Conservation (phyloP, 2,888 invertebrate species). For the Callosobruchus maculatus region DNA sequence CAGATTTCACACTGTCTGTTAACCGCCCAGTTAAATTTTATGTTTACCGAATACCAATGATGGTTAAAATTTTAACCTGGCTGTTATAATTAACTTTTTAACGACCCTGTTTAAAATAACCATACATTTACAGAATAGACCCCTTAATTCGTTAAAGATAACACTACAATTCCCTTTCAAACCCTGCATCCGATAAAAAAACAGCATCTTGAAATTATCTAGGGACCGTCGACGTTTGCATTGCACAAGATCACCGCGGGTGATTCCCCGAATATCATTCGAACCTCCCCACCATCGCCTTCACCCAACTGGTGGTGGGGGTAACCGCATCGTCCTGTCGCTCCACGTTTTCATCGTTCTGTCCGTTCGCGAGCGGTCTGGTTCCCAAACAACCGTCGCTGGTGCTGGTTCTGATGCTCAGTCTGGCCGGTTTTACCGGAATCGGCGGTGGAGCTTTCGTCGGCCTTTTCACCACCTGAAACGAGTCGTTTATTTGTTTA, state of each 20-base stretch:
- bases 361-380: constrained; percentile 1
- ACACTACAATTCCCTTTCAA: too few species aligned
- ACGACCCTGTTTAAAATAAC: too few species aligned
- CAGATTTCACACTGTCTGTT: too few species aligned
- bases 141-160: too few species aligned
- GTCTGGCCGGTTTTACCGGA: constrained; percentile 56
- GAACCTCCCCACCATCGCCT: constrained; percentile 69
- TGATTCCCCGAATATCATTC: constrained; percentile 50
- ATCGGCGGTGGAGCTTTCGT: constrained; percentile 62
- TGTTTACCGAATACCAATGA: too few species aligned
- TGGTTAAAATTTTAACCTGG: too few species aligned
- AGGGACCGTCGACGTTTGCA: not conserved
- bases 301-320: constrained; percentile 61
- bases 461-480: constrained; percentile 35
- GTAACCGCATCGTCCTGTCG: not conserved
- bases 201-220: not conserved
- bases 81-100: too few species aligned
- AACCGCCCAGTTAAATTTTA: too few species aligned
- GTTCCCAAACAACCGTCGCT: constrained; percentile 2
- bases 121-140: too few species aligned
- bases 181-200: too few species aligned
- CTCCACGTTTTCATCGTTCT: not conserved
- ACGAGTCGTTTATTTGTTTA: too few species aligned
- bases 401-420: constrained; percentile 13
- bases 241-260: not conserved